Base-by-base conservation (phyloP, 2,113 vertebrate species). In the Podocnemis expansa region DNA sequence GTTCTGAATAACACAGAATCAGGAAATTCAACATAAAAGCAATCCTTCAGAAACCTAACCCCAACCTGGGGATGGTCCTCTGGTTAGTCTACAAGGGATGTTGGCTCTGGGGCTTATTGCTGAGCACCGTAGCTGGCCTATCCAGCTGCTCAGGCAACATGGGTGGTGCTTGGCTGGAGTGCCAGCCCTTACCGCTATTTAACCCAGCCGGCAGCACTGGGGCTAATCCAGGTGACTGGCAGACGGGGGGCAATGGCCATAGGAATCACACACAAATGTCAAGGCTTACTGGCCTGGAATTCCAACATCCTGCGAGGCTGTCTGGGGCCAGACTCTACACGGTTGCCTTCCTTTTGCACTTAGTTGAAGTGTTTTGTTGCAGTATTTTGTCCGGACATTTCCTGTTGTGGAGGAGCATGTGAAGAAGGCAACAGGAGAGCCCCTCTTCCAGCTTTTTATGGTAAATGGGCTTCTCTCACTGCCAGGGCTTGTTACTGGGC, bases 351-450 rank as follows among this genome's bases (percentile, higher is more conserved):
- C 21, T 19, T 11, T 2, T 43, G 9, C 14, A 47, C 31, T 55
- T 31, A 7, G 31, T 60, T 25, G 63, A n/a, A 70, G 51, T 82
- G 43, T 92, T 94, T 21, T 52, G 16, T 87, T 91, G 22, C 91
- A 99, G 99, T 98, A 98, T 90, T 99, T 99, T 91, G 98, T 99
- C 47, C 92, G 43, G 80, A 95, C 51, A 0, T 98, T 98, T 93
- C 98, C 98, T 3, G 52, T 47, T 54, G 97, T 99, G 92, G 97
- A 98, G 86, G 95, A 98, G n/a, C 92, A 88, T 0, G 93, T 99
- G n/a, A 94, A 43, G 84, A 95, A 19, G 67, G 93, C 96, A 70
- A 96, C 98, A 97, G 99, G 99, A 43, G 91, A 96, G 21, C 86
- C 92, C 2, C 95, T 99, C 89, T 99, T 98, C 95, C 78, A 97